Conservation (phyloP, 1,140 invertebrate genomes). For the Laupala kohalensis region DNA sequence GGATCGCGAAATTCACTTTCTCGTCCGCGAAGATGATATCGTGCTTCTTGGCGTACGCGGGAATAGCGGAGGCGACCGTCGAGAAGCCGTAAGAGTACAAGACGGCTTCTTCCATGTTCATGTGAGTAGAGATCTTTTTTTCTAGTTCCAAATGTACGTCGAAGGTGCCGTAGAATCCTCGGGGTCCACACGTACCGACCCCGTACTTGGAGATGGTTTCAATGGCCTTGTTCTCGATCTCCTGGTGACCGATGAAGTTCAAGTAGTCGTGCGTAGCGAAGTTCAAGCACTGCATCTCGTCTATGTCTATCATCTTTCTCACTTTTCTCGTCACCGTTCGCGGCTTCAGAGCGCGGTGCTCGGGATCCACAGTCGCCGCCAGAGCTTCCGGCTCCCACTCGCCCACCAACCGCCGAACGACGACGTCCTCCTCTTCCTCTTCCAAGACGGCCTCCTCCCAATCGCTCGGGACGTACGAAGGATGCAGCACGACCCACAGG, state of each 20-base stretch:
- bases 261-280: conserved; percentile 58
- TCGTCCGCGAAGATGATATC: conserved; percentile 94
- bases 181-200: conserved; percentile 92
- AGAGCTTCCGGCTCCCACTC: conserved; percentile 67
- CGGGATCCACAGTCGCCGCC: conserved; percentile 37
- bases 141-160: conserved; percentile 93
- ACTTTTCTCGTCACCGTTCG: conserved; percentile 35
- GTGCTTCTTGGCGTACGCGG: conserved; percentile 85
- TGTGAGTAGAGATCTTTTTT: conserved; percentile 75
- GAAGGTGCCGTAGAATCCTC: conserved; percentile 92
- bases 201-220: conserved; percentile 80
- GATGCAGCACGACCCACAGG: too few species aligned
- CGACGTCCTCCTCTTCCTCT: too few species aligned
- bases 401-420: conserved; percentile 50
- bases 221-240: conserved; percentile 55
- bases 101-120: conserved; percentile 85
- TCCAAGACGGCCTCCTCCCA: too few species aligned
- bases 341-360: conserved; percentile 42
- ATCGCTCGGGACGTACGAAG: too few species aligned
- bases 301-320: too few species aligned
- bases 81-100: conserved; percentile 97
- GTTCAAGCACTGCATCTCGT: conserved; percentile 48
- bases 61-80: conserved; percentile 89
- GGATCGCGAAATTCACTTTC: conserved; percentile 84
- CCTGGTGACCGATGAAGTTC: conserved; percentile 58